Base-by-base conservation (phyloP, 2,797 vertebrate genomes). In the Notolepis coatsorum region DNA sequence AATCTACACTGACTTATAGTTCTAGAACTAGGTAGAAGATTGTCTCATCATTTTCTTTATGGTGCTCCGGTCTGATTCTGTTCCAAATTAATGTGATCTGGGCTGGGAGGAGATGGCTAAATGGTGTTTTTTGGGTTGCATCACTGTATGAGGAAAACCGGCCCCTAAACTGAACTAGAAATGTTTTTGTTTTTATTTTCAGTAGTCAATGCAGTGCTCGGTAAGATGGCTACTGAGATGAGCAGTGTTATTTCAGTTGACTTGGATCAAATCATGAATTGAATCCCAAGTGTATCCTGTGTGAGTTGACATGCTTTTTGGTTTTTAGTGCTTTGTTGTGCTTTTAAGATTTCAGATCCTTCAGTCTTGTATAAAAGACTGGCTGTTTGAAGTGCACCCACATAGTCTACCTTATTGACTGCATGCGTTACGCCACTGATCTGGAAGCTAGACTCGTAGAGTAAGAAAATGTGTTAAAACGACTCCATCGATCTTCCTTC, bases 331-430 rank as follows among this genome's bases (percentile, higher is more conserved):
- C 63, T 82, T 53, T 65, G 56, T 77, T 75, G 72, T 84, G 72
- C 65, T 80, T 71, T 50, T 61, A 73, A 79, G 77, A 82, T 82
- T 81, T 84, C 38, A 72, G 65, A 86, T 90, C 86, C 87, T 89
- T 88, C 85, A 20, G 87, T 88, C 87, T 76, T 68, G 6, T n/a
- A 15, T 30, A 31, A 41, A 63, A 84, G 82, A 80, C 76, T 81
- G 89, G 87, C 86, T 79, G 56, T 73, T n/a, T 72, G 46, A 60
- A 58, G 71, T 79, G 84, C 84, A 77, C 86, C 88, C 89, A 91
- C 88, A 89, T 87, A 85, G 79, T 84, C 87, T 84, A 50, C 54
- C 67, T 71, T 68, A 76, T 37, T 38, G 48, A 61, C 68, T 58
- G 56, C 49, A 65, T 64, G 52, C 74, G 61, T 75, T 20, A 71